Evolutionary conservation across 2,888 invertebrate genomes (phyloP).

Genomic region (Watsonalla binaria): DNA sequence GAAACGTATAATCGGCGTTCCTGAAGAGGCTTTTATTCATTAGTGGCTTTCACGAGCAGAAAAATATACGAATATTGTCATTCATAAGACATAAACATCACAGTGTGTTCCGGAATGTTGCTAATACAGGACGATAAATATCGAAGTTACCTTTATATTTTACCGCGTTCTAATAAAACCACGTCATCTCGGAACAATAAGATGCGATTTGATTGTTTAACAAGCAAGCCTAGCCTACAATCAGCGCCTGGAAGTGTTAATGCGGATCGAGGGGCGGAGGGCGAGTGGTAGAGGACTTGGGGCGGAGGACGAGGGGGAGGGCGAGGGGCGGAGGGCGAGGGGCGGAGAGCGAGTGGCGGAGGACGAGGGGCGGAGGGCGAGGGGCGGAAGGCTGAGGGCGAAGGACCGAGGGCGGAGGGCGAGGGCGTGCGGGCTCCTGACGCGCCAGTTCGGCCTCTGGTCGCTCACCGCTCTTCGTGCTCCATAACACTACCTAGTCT

Average conservation of each 20-base stretch:
- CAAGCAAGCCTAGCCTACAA: not conserved
- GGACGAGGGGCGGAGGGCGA: not conserved
- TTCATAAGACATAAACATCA: not conserved
- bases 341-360: too few relatives aligned
- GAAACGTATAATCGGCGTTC: not conserved
- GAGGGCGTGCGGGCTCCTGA: not conserved
- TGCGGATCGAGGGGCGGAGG: not conserved
- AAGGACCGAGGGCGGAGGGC: not conserved
- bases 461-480: conserved; percentile 45
- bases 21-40: too few relatives aligned
- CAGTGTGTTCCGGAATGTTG: conserved; percentile 1
- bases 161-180: not conserved
- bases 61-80: not conserved
- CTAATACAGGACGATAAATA: not conserved
- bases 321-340: not conserved
- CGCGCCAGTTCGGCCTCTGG: conserved; percentile 8
- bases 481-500: conserved; percentile 69
- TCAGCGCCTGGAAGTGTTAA: not conserved
- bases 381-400: too few relatives aligned
- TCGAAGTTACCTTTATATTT: not conserved
- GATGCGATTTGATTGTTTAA: not conserved
- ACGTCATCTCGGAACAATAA: not conserved
- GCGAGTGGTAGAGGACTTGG: not conserved
- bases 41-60: not conserved
- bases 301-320: too few relatives aligned